Percentiles rank a stretch among this genome's conserved stretches.
phyloP scores from a whole-genome alignment of 2,888 invertebrate species.

The Acrocyrtus sp. region DNA sequence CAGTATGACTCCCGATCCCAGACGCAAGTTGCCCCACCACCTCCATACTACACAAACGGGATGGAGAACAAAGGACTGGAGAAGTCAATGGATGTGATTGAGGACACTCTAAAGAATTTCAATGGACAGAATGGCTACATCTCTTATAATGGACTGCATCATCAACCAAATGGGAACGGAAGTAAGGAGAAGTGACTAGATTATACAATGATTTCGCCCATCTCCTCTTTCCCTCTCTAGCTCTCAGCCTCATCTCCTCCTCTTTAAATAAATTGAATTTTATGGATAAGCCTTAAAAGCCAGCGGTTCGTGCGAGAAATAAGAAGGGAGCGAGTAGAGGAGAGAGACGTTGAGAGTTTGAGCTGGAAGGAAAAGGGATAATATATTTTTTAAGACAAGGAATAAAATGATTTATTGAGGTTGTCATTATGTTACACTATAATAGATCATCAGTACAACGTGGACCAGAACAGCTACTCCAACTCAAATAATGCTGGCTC shows the following conservation, averaged over 20 bases:
- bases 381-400: background rate
- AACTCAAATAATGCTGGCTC: conserved; percentile 96
- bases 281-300: too few species aligned
- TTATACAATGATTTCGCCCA: too few species aligned
- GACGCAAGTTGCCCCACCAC: conserved; percentile 83
- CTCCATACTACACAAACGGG: conserved; percentile 87
- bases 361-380: too few species aligned
- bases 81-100: conserved; percentile 84
- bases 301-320: conserved; percentile 41
- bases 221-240: too few species aligned
- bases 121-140: conserved; percentile 77
- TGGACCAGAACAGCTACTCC: conserved; percentile 87
- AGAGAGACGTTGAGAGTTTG: too few species aligned
- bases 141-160: conserved; percentile 81
- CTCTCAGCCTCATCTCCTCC: too few species aligned
- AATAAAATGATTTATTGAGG: conserved; percentile 2
- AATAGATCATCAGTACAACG: conserved; percentile 69
- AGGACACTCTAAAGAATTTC: conserved; percentile 83
- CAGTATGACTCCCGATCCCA: conserved; percentile 72
- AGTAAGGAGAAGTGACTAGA: conserved; percentile 72
- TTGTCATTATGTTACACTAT: background rate
- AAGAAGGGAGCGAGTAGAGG: too few species aligned
- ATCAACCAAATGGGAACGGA: conserved; percentile 69
- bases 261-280: conserved; percentile 48
- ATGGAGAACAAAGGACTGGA: conserved; percentile 93